Base-by-base conservation (phyloP, 2,113 vertebrate species). In the Menura novaehollandiae region DNA sequence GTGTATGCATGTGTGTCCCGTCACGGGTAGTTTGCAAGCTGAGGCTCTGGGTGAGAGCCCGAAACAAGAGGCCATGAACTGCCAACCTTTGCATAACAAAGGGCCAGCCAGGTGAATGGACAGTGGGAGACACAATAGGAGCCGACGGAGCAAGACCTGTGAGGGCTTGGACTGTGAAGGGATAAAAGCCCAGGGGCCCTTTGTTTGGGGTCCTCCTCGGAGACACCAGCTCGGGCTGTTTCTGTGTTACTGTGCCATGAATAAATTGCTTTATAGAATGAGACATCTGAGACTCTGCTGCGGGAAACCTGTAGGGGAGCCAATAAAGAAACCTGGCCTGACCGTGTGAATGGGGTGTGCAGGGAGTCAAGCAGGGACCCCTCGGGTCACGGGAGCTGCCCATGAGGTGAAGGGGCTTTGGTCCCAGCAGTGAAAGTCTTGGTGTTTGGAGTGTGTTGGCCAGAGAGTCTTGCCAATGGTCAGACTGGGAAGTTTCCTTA, bases 151-250 rank as follows among this genome's bases (percentile, higher is more conserved):
- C 21, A 56, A 15, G 37, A 66, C 46, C 20, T 47, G 24, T 41
- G 12, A 0, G 0, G 12, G 7, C 11, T 55, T 51, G 10, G 52
- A 10, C 52, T 58, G 18, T 28, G 51, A 28, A 15, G 27, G 8
- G 17, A 13, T 51, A 43, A 33, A 80, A 64, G 9, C 13, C 26
- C 30, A 10, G 0, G 1, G n/a, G 10, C 5, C 15, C 43, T 28
- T 23, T 20, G 10, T 20, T 43, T 0, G 0, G 15, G 15, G 24
- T 41, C 10, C 19, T 35, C 13, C 0, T 1, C 1, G 0, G 30
- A 30, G 32, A 13, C 19, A 7, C 20, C 28, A 15, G 43, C 10
- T 62, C 0, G 1, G 10, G 15, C 6, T 62, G 15, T 22, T 44
- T 46, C 30, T 39, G 15, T 30, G 47, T 33, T 12, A 11, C 15